Evolutionary conservation across 1,140 invertebrate species (phyloP).

Genomic region (Berghia stephanieae): DNA sequence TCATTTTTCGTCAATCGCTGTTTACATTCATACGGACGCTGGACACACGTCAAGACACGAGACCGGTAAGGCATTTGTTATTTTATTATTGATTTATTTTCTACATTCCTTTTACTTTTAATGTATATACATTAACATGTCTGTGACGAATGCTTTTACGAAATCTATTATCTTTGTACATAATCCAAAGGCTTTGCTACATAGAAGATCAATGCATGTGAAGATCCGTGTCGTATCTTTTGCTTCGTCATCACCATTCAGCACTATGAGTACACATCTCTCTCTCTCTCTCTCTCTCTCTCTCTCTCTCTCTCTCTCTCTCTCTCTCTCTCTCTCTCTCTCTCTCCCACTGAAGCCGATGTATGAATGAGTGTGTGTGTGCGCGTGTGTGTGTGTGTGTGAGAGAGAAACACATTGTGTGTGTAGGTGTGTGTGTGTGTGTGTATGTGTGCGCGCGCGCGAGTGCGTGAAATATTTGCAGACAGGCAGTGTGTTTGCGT

Average conservation of each 20-base stretch:
- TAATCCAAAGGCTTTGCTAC: too few species aligned
- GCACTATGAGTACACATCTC: background rate
- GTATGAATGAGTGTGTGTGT: background rate
- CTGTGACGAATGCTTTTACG: background rate
- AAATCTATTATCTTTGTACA: background rate
- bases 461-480: background rate
- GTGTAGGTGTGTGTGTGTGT: background rate
- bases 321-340: constrained; percentile 24
- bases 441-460: background rate
- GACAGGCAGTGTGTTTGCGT: background rate
- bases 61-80: too few species aligned
- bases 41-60: too few species aligned
- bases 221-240: too few species aligned
- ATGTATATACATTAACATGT: background rate
- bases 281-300: background rate
- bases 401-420: background rate
- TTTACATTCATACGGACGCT: too few species aligned
- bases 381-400: background rate
- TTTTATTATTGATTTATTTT: too few species aligned
- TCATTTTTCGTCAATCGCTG: too few species aligned
- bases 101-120: background rate
- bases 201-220: too few species aligned
- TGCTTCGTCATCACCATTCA: background rate
- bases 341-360: background rate
- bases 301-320: background rate